Percentiles rank a stretch among this genome's conserved stretches.
These are phyloP conservation scores for Drosophila funebris DNA, from an alignment of 1,140 invertebrate genomes.

Conservation along the genomic window DNA sequence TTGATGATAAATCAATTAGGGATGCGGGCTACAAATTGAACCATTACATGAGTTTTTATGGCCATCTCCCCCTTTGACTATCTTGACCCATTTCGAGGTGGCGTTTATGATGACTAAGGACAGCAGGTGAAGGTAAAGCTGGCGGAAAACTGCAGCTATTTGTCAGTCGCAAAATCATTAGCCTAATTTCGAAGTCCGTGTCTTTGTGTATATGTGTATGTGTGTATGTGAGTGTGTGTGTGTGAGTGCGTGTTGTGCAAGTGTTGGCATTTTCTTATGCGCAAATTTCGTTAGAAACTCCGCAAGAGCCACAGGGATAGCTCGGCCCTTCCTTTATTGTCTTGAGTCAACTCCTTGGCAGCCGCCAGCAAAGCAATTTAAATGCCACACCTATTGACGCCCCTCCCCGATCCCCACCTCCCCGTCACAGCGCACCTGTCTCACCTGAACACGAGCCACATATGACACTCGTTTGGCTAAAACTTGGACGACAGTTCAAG, in stretches of 20 bases:
- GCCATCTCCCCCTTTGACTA: background rate
- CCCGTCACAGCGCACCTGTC: background rate
- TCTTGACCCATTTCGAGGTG: constrained; percentile 36
- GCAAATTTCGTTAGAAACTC: constrained; percentile 57
- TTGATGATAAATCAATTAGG: constrained; percentile 44
- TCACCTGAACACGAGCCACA: constrained; percentile 40
- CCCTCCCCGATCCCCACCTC: background rate
- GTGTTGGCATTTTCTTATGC: constrained; percentile 55
- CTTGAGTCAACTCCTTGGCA: constrained; percentile 61
- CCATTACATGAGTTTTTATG: constrained; percentile 32
- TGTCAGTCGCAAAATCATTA: constrained; percentile 75
- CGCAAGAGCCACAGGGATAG: background rate
- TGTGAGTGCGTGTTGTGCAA: constrained; percentile 63
- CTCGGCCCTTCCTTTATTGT: constrained; percentile 58
- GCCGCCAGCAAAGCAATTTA: constrained; percentile 72
- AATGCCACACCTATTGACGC: constrained; percentile 69
- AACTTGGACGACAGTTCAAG: constrained; percentile 67
- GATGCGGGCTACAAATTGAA: constrained; percentile 49
- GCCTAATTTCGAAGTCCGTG: constrained; percentile 53
- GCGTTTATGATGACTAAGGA: constrained; percentile 54
- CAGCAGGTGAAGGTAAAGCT: constrained; percentile 11
- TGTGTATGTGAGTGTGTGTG: constrained; percentile 14
- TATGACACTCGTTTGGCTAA: constrained; percentile 69
- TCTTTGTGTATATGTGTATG: background rate
- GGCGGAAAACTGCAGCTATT: constrained; percentile 69